Conservation (phyloP, 1,140 invertebrate genomes). For the Drosophila mauritiana region DNA sequence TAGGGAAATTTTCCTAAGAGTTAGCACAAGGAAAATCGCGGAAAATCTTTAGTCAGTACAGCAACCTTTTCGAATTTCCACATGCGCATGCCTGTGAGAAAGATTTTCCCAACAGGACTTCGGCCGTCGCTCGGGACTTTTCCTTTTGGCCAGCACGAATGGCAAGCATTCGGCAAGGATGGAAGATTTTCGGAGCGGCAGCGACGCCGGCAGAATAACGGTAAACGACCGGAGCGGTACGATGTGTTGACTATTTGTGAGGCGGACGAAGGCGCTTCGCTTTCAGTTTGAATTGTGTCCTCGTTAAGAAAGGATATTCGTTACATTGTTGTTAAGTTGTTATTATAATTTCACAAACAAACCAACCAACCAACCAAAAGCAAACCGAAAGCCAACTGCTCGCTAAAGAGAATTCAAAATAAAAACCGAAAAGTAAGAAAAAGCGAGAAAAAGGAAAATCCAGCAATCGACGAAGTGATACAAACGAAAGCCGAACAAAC, state of each 20-base stretch:
- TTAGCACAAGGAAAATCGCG: neutral
- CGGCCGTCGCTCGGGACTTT: conserved; percentile 15
- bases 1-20: conserved; percentile 34
- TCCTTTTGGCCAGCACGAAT: conserved; percentile 15
- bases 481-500: conserved; percentile 37
- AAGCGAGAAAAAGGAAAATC: conserved; percentile 31
- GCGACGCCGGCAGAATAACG: conserved; percentile 75
- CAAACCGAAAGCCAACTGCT: conserved; percentile 57
- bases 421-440: conserved; percentile 46
- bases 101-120: conserved; percentile 12
- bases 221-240: conserved; percentile 52
- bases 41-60: conserved; percentile 30
- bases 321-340: conserved; percentile 85
- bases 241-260: conserved; percentile 84
- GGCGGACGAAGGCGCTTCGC: conserved; percentile 76
- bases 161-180: conserved; percentile 23
- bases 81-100: conserved; percentile 66
- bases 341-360: conserved; percentile 84
- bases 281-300: conserved; percentile 85
- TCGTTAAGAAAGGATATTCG: conserved; percentile 85
- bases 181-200: conserved; percentile 58
- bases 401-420: conserved; percentile 54
- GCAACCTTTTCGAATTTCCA: conserved; percentile 56
- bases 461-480: conserved; percentile 38
- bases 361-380: conserved; percentile 63